Evolutionary conservation across 2,797 vertebrate species (phyloP).

Genomic region (Rhinogobio ventralis): DNA sequence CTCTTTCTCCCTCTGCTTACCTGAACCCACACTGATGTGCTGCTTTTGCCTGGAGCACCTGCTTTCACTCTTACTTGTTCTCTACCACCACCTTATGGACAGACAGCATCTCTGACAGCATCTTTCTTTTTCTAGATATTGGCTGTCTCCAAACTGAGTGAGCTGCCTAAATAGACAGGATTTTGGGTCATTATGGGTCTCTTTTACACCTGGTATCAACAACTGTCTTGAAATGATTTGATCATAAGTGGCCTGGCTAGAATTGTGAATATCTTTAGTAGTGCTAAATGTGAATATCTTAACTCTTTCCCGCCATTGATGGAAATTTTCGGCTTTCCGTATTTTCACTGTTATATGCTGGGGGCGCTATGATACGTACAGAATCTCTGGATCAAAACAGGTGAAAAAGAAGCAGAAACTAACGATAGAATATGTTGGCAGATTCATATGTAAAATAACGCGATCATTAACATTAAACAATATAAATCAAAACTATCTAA

Average conservation of each 20-base stretch:
- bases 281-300: neutral
- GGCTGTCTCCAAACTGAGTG: neutral
- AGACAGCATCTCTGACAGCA: conserved; percentile 19
- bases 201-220: conserved; percentile 2
- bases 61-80: conserved; percentile 49
- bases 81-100: conserved; percentile 52
- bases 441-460: too few relatives aligned
- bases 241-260: neutral
- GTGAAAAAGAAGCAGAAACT: too few relatives aligned
- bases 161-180: neutral
- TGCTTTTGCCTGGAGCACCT: conserved; percentile 36
- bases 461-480: too few relatives aligned
- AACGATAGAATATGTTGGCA: too few relatives aligned
- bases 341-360: too few relatives aligned
- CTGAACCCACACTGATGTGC: conserved; percentile 26
- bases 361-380: too few relatives aligned
- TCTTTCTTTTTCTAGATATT: conserved; percentile 3
- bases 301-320: too few relatives aligned
- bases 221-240: neutral
- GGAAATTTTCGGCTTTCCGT: too few relatives aligned
- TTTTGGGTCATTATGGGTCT: conserved; percentile 6
- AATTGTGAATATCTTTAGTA: neutral
- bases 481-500: too few relatives aligned
- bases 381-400: too few relatives aligned
- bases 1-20: conserved; percentile 53